A percentile compares a stretch with the other conserved stretches of the same genome.
phyloP scores from a whole-genome alignment of 1,140 invertebrate genomes.

The Hylaeus anthracinus region DNA sequence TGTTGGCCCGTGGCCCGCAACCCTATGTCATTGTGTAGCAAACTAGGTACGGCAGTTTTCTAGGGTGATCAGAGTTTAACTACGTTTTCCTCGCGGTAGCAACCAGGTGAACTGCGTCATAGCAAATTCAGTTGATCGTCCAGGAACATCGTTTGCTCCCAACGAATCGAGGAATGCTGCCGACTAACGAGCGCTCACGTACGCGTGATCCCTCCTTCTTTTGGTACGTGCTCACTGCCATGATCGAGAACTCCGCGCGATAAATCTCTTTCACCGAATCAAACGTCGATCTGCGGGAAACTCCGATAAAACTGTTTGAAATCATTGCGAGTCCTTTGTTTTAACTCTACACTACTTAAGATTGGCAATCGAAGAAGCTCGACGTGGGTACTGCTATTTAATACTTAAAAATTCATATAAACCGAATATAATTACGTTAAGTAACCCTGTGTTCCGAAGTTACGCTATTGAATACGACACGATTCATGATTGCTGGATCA shows the following conservation, averaged over 20 bases:
- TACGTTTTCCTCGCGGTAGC: constrained; percentile 49
- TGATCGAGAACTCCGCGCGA: neutral
- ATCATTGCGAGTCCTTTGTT: no score
- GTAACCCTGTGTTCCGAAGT: no score
- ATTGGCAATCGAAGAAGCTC: no score
- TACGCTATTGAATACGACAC: no score
- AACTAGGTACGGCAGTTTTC: constrained; percentile 59
- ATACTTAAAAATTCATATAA: no score
- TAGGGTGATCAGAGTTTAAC: constrained; percentile 59
- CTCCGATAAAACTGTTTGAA: no score
- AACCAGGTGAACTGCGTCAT: constrained; percentile 49
- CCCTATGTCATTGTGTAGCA: neutral
- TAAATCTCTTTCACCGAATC: neutral
- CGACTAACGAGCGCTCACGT: constrained; percentile 25
- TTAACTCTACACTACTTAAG: no score
- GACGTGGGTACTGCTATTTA: no score
- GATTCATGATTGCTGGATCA: no score
- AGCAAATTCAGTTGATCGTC: constrained; percentile 41
- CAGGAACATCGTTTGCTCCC: constrained; percentile 25
- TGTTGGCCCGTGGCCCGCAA: neutral
- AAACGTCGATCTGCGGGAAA: neutral
- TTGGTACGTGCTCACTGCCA: neutral
- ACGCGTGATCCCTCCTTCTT: neutral
- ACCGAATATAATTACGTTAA: no score
- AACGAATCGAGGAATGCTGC: constrained; percentile 16